Evolutionary conservation across 2,888 invertebrate genomes (phyloP).

Genomic region (Parasteatoda lunata): DNA sequence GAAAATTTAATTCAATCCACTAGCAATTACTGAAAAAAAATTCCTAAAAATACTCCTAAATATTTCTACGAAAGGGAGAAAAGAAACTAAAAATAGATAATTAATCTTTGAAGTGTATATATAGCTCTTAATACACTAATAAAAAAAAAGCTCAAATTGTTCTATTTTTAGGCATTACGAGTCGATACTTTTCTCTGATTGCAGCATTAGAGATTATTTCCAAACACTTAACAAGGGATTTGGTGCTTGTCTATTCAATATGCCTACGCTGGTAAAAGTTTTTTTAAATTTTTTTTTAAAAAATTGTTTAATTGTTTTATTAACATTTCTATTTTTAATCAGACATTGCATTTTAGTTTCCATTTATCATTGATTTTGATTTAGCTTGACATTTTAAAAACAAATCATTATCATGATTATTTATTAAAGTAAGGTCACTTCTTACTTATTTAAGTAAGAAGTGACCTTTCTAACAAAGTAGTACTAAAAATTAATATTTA

Average conservation of each 20-base stretch:
- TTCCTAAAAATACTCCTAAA: background rate
- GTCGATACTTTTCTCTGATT: conserved; percentile 30
- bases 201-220: conserved; percentile 40
- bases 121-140: background rate
- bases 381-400: no score
- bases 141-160: background rate
- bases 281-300: background rate
- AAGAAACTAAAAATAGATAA: background rate
- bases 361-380: no score
- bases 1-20: no score
- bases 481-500: no score
- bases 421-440: no score
- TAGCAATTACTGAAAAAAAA: no score
- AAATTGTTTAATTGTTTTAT: no score
- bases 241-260: conserved; percentile 61
- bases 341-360: no score
- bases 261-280: conserved; percentile 46
- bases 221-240: conserved; percentile 31
- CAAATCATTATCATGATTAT: no score
- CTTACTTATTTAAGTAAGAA: no score
- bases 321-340: no score
- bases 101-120: background rate
- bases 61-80: background rate
- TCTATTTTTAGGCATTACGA: conserved; percentile 29
- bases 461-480: no score